Percentiles rank a stretch among this genome's conserved stretches.
These are phyloP conservation scores for Staurois parvus DNA, from an alignment of 2,797 vertebrate species.

Conservation along the genomic window DNA sequence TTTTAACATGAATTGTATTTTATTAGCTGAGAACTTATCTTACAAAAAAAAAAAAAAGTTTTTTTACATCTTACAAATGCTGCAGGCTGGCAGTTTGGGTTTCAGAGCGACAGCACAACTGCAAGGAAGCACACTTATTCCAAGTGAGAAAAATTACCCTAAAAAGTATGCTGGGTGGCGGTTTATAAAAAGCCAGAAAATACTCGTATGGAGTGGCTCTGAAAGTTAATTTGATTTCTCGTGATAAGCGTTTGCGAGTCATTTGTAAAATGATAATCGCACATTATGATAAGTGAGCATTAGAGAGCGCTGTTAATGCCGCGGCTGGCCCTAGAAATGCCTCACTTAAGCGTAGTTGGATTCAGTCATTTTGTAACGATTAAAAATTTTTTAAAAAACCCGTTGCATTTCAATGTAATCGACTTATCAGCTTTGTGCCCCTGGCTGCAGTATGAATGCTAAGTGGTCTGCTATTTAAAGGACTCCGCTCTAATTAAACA, in stretches of 20 bases:
- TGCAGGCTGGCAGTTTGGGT: too few species aligned
- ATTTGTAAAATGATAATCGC: slow-evolving; percentile 44
- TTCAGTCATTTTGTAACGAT: slow-evolving; percentile 15
- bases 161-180: neutral
- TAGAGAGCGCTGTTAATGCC: slow-evolving; percentile 22
- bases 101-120: neutral
- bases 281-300: slow-evolving; percentile 57
- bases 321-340: slow-evolving; percentile 18
- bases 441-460: neutral
- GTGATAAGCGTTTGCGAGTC: slow-evolving; percentile 42
- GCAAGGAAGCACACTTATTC: neutral
- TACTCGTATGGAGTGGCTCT: neutral
- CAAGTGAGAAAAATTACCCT: neutral
- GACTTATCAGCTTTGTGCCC: neutral
- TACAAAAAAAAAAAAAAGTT: too few species aligned
- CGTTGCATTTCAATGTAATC: neutral
- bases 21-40: too few species aligned
- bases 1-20: too few species aligned
- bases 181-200: neutral
- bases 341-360: slow-evolving; percentile 1
- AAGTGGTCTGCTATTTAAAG: neutral
- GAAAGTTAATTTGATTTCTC: slow-evolving; percentile 38
- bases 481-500: neutral
- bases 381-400: slow-evolving; percentile 12
- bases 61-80: too few species aligned